Evolutionary conservation across 1,140 invertebrate species (phyloP), one percentile per base, ranked within the genome.

Genomic region (Leptonema lineaticorne): DNA sequence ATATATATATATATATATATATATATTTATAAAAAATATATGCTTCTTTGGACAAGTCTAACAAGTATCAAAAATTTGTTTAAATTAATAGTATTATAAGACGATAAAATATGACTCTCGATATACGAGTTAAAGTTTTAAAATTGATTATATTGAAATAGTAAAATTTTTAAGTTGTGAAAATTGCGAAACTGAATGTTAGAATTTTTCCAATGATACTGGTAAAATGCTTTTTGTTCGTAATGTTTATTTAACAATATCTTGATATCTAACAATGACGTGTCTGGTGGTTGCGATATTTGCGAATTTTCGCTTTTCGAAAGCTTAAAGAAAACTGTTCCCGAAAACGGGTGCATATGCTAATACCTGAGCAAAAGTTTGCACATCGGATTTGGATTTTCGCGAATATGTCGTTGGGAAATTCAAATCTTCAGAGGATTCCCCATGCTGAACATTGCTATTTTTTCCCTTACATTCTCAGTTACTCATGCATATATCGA

Each of bases 391-490:
- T 72, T 72, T 64, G 66, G 67, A 69, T 68, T 69, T 64, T 72
- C 56, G 45, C 58, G 22, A 26, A 53, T 16, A 41, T 11, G 50
- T 37, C 26, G 63, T 56, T 62, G 59, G 58, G 67, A 69, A 69
- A 72, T 72, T 72, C 70, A 72, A 72, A 72, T 67, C 33, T 60
- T 67, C 45, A 45, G 67, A 33, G 70, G 67, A 68, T 72, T 69
- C 53, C 58, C 24, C 28, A 24, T 14, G 28, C 20, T 59, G 37
- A 41, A 41, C 16, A 41, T 16, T 41, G 37, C 37, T 4, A 16
- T 41, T 9, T 11, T 41, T 41, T 41, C 16, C 30, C 11, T 33
- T 33, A n/a, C n/a, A n/a, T n/a, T n/a, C n/a, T n/a, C n/a, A n/a
- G n/a, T n/a, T n/a, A n/a, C n/a, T n/a, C n/a, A n/a, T n/a, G n/a